Evolutionary conservation across 2,113 vertebrate genomes (phyloP).

Genomic region (Dasyornis broadbenti): DNA sequence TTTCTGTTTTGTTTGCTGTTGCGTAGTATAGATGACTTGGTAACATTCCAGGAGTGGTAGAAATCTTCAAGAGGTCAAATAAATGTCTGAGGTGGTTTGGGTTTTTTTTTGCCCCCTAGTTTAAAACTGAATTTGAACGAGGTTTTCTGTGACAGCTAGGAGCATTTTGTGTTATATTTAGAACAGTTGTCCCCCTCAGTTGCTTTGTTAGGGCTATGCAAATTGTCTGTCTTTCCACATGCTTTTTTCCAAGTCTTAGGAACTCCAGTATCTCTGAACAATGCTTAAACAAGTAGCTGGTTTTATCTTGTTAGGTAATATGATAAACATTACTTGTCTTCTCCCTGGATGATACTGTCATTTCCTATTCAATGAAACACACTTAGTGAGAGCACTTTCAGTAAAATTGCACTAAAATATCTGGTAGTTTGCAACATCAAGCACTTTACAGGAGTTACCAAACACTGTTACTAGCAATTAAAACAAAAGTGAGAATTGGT

Average conservation of each 20-base stretch:
- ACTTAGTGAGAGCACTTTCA: background rate
- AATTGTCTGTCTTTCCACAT: background rate
- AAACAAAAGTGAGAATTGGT: background rate
- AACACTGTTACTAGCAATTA: background rate
- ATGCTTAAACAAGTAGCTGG: background rate
- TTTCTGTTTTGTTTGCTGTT: background rate
- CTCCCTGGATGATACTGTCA: background rate
- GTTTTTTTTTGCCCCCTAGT: background rate
- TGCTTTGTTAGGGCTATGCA: background rate
- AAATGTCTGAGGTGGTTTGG: background rate
- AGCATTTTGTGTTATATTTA: background rate
- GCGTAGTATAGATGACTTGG: background rate
- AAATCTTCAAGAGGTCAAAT: background rate
- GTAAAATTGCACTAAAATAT: background rate
- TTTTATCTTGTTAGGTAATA: background rate
- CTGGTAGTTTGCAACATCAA: background rate
- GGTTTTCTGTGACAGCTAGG: background rate
- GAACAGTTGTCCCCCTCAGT: background rate
- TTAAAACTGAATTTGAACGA: background rate
- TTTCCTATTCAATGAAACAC: conserved; percentile 37
- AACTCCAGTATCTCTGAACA: background rate
- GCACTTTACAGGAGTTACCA: background rate
- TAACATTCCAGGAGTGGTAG: background rate
- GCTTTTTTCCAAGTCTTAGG: background rate
- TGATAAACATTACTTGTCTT: conserved; percentile 6